Conservation (phyloP, 53 echinoderm and acorn worm species). For the Paracentrotus lividus region DNA sequence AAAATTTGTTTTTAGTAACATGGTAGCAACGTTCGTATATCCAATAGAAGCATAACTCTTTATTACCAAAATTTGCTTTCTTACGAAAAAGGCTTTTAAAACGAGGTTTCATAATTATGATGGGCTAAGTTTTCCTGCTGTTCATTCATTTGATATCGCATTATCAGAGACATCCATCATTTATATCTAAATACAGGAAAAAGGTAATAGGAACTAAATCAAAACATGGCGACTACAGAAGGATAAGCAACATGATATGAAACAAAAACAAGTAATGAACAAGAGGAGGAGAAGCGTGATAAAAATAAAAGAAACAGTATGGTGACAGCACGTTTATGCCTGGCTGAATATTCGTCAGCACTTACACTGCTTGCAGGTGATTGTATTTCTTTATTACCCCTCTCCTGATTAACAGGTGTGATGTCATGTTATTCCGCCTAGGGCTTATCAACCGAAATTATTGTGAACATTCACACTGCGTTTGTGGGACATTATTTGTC, state of each 20-base stretch:
- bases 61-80: too few species aligned
- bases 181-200: too few species aligned
- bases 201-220: neutral
- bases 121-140: neutral
- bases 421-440: slow-evolving; percentile 6
- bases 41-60: too few species aligned
- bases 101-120: too few species aligned
- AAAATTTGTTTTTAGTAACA: too few species aligned
- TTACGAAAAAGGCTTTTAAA: neutral
- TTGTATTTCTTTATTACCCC: slow-evolving; percentile 3
- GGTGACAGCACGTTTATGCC: neutral
- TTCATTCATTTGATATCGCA: neutral
- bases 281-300: neutral
- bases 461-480: slow-evolving; percentile 23
- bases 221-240: neutral
- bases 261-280: neutral
- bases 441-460: slow-evolving; percentile 33
- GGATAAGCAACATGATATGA: neutral
- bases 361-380: slow-evolving; percentile 4
- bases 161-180: neutral
- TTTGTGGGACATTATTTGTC: slow-evolving; percentile 9
- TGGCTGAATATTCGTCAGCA: slow-evolving; percentile 6
- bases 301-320: too few species aligned
- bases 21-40: too few species aligned
- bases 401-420: slow-evolving; percentile 52